Conservation (phyloP, 2,113 vertebrate genomes). For the Neolamprologus kungweensis region DNA sequence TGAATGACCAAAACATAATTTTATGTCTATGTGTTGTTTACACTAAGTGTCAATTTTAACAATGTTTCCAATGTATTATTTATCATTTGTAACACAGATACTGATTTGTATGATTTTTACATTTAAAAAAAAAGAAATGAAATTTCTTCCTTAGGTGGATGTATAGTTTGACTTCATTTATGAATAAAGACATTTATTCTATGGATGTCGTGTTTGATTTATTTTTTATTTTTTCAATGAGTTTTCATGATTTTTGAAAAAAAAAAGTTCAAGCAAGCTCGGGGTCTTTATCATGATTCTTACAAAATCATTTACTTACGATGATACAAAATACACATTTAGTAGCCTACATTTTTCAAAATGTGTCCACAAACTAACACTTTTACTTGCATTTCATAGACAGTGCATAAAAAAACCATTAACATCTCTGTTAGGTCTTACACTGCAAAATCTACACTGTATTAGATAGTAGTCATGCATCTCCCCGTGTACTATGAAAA, state of each 20-base stretch:
- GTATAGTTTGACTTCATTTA: slow-evolving; percentile 58
- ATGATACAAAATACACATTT: slow-evolving; percentile 1
- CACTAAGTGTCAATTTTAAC: slow-evolving; percentile 40
- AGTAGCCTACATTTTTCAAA: not conserved
- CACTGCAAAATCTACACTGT: not conserved
- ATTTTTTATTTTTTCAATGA: not conserved
- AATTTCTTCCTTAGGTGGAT: slow-evolving; percentile 39
- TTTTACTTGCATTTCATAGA: not conserved
- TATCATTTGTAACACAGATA: slow-evolving; percentile 63
- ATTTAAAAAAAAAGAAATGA: slow-evolving; percentile 20
- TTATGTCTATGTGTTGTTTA: slow-evolving; percentile 51
- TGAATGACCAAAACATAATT: slow-evolving; percentile 47
- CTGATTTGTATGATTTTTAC: slow-evolving; percentile 70
- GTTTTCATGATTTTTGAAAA: not conserved
- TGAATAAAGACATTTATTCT: slow-evolving; percentile 68
- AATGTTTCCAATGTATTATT: slow-evolving; percentile 53
- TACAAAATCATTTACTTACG: not conserved
- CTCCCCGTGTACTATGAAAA: not conserved
- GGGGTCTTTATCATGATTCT: not conserved
- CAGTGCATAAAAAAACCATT: not conserved
- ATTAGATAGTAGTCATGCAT: not conserved
- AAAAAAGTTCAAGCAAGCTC: not conserved
- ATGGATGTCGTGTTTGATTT: not conserved
- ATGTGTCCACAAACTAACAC: not conserved
- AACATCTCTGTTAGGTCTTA: not conserved